A percentile compares a stretch with the other conserved stretches of the same genome.
These are phyloP conservation scores for Brachionus koreanus DNA, from an alignment of 1,140 invertebrate genomes.

Conservation along the genomic window DNA sequence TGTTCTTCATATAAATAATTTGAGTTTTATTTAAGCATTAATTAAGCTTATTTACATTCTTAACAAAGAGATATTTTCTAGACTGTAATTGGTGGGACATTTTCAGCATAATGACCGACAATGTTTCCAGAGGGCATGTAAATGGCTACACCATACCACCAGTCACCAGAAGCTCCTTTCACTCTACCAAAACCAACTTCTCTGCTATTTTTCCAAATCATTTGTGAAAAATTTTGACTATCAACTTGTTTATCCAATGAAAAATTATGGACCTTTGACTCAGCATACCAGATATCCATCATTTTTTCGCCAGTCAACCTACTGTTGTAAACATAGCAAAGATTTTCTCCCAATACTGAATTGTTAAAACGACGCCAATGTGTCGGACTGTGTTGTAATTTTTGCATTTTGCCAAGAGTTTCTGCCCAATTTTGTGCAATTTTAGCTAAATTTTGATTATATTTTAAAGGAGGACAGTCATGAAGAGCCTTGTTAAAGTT, in stretches of 20 bases:
- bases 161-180: conserved; percentile 61
- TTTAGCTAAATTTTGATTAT: conserved; percentile 23
- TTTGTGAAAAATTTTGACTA: conserved; percentile 49
- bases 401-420: conserved; percentile 7
- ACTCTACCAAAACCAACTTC: conserved; percentile 70
- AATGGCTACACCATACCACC: conserved; percentile 44
- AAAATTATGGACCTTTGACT: conserved; percentile 10
- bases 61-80: not conserved
- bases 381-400: conserved; percentile 36
- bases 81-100: conserved; percentile 15
- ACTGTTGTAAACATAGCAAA: not conserved
- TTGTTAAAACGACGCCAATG: conserved; percentile 25
- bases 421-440: conserved; percentile 27
- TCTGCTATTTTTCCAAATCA: conserved; percentile 67
- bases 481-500: conserved; percentile 15
- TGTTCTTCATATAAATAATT: not conserved
- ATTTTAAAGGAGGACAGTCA: conserved; percentile 9
- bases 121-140: conserved; percentile 38
- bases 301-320: conserved; percentile 37
- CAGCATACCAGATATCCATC: conserved; percentile 42
- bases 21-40: not conserved
- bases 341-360: conserved; percentile 24
- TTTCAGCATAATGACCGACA: conserved; percentile 5
- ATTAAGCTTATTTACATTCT: not conserved
- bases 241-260: not conserved